Conservation (phyloP, 2,888 invertebrate genomes). For the Melanostoma mellinum region DNA sequence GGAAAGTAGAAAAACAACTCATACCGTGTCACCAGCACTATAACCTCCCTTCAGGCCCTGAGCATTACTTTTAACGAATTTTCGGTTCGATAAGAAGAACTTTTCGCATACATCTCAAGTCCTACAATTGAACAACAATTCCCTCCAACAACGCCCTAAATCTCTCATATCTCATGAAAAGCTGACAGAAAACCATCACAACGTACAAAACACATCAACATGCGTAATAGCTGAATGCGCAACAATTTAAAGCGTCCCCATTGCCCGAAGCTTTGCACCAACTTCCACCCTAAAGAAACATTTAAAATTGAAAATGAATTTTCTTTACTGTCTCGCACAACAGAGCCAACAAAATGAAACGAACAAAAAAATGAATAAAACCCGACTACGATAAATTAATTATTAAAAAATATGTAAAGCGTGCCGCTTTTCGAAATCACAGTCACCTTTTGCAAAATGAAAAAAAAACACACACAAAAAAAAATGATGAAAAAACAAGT, state of each 20-base stretch:
- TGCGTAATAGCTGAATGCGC: constrained; percentile 81
- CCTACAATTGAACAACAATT: not conserved
- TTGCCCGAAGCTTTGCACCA: not conserved
- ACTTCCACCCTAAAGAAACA: constrained; percentile 26
- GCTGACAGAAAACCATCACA: constrained; percentile 57
- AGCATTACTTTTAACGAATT: too few species aligned
- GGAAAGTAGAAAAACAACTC: too few species aligned
- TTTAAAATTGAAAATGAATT: constrained; percentile 57
- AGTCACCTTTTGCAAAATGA: constrained; percentile 42
- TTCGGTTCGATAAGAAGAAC: not conserved
- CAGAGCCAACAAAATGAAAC: constrained; percentile 12
- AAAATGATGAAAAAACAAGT: constrained; percentile 1
- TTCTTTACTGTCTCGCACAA: constrained; percentile 15
- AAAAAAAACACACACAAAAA: not conserved
- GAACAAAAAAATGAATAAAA: constrained; percentile 12
- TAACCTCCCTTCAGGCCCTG: too few species aligned
- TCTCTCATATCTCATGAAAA: constrained; percentile 29
- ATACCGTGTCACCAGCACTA: too few species aligned
- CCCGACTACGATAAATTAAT: constrained; percentile 66
- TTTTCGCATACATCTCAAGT: not conserved
- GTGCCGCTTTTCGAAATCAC: constrained; percentile 62
- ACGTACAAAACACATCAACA: constrained; percentile 78
- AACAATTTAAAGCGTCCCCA: constrained; percentile 76
- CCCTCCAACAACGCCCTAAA: not conserved
- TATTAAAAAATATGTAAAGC: constrained; percentile 60